These are phyloP conservation scores for Phalera bucephala DNA, from an alignment of 2,888 invertebrate species.

Conservation along the genomic window DNA sequence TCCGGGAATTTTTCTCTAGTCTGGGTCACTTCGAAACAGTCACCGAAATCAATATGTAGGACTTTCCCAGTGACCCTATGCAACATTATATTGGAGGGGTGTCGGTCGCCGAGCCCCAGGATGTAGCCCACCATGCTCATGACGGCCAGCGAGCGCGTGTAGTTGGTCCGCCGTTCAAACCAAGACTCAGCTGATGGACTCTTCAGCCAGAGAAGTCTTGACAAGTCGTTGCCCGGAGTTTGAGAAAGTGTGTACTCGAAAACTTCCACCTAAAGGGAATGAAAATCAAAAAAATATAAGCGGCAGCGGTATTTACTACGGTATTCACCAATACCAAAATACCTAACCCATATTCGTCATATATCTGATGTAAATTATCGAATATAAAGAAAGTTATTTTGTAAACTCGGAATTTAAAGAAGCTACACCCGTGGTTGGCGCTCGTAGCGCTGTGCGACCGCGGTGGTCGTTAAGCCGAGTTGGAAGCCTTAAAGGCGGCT, in stretches of 20 bases:
- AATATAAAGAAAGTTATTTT: not conserved
- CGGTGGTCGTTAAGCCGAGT: no score
- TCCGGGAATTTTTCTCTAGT: slow-evolving; percentile 99
- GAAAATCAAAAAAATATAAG: not conserved
- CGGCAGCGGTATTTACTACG: no score
- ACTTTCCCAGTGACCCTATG: slow-evolving; percentile 98
- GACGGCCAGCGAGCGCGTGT: slow-evolving; percentile 97
- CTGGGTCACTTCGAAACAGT: slow-evolving; percentile 99
- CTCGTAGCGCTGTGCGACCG: no score
- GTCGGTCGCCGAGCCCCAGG: slow-evolving; percentile 98
- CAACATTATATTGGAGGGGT: slow-evolving; percentile 99
- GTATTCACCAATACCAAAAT: no score
- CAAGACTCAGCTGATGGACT: slow-evolving; percentile 99
- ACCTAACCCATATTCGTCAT: no score
- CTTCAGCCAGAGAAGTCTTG: slow-evolving; percentile 97
- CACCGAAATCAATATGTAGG: slow-evolving; percentile 99
- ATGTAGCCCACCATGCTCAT: slow-evolving; percentile 99
- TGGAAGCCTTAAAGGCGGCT: no score
- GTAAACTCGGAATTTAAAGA: not conserved
- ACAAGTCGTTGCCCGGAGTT: slow-evolving; percentile 97
- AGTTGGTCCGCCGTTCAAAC: slow-evolving; percentile 99
- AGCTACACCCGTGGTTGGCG: no score
- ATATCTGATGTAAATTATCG: no score
- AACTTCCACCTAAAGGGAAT: slow-evolving; percentile 90
- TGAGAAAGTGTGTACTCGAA: slow-evolving; percentile 98